Evolutionary conservation across 2,113 vertebrate genomes (phyloP).

Genomic region (Callipepla squamata): DNA sequence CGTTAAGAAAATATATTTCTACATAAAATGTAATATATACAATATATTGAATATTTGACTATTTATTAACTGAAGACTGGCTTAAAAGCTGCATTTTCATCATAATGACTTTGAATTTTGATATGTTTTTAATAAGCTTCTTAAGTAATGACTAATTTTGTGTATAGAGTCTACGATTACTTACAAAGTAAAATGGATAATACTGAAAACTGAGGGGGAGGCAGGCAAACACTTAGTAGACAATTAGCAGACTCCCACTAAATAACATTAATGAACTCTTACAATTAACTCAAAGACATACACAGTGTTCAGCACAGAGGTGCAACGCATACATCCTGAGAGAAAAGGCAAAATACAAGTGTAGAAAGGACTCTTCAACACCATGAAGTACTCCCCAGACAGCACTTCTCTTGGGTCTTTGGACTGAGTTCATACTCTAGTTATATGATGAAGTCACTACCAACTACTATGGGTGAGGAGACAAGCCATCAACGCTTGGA

Average conservation of each 20-base stretch:
- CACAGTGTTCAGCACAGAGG: background rate
- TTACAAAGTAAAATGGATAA: constrained; percentile 52
- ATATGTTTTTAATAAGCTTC: constrained; percentile 17
- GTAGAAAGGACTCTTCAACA: background rate
- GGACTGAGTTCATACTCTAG: background rate
- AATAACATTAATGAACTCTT: constrained; percentile 35
- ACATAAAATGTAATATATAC: background rate
- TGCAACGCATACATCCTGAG: background rate
- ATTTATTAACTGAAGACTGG: constrained; percentile 27
- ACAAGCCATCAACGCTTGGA: background rate
- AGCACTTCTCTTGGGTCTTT: background rate
- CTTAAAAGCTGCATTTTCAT: constrained; percentile 3
- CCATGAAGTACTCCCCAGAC: background rate
- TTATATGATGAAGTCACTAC: background rate
- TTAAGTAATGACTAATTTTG: constrained; percentile 36
- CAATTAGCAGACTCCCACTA: constrained; percentile 33
- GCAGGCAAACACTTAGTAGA: constrained; percentile 47
- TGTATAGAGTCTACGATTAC: background rate
- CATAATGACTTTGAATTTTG: constrained; percentile 30
- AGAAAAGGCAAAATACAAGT: background rate
- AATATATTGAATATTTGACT: background rate
- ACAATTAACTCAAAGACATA: background rate
- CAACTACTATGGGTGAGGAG: background rate
- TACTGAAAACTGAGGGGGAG: constrained; percentile 16
- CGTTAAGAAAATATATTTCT: background rate